These are phyloP conservation scores for Setophaga kirtlandii DNA, from an alignment of 2,113 vertebrate genomes.

Conservation along the genomic window DNA sequence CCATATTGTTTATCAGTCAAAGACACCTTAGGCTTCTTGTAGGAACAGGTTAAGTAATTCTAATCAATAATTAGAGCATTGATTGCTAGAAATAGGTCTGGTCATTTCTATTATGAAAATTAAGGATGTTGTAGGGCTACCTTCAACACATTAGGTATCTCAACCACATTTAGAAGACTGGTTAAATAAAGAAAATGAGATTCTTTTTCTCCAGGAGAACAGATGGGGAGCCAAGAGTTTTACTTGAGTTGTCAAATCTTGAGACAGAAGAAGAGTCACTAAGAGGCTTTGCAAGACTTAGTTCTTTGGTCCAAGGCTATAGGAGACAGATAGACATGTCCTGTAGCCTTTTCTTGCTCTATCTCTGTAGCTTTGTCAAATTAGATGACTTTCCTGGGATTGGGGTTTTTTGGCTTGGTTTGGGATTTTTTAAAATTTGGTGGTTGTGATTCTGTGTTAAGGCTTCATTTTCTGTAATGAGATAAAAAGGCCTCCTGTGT, in stretches of 20 bases:
- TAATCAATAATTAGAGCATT: not conserved
- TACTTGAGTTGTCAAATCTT: not conserved
- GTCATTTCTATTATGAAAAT: not conserved
- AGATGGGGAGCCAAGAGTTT: not conserved
- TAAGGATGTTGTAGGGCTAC: not conserved
- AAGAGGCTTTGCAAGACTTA: not conserved
- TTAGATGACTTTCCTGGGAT: not conserved
- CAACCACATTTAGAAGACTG: not conserved
- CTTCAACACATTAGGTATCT: not conserved
- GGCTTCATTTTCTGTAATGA: not conserved
- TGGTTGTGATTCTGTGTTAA: not conserved
- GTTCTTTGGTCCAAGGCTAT: not conserved
- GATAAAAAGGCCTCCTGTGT: not conserved
- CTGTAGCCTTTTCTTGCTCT: not conserved
- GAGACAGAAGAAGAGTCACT: not conserved
- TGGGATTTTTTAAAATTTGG: not conserved
- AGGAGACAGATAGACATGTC: not conserved
- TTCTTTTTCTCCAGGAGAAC: not conserved
- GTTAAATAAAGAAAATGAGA: not conserved
- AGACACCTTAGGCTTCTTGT: not conserved
- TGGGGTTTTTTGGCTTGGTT: not conserved
- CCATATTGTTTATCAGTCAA: not conserved
- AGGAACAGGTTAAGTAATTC: not conserved
- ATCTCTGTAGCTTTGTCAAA: not conserved
- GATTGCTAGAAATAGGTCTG: not conserved